A percentile compares a stretch with the other conserved stretches of the same genome.
These are phyloP conservation scores for Sternotherus odoratus DNA, from an alignment of 2,797 vertebrate genomes.

Conservation along the genomic window DNA sequence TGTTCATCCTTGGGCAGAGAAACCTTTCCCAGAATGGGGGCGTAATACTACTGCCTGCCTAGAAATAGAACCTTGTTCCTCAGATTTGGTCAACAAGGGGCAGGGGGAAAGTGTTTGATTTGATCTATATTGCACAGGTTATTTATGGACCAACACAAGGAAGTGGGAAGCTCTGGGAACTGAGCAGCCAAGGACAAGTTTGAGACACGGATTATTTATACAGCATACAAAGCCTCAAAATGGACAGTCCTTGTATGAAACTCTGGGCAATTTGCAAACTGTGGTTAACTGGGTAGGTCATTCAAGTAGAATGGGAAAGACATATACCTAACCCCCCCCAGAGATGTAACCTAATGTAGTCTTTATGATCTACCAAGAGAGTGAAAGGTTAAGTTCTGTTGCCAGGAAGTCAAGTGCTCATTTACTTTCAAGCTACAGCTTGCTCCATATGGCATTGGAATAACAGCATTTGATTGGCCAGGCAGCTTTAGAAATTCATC, in stretches of 20 bases:
- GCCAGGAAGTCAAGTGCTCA: not conserved
- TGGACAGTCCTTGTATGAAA: not conserved
- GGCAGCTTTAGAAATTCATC: not conserved
- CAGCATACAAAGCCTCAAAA: fast-evolving
- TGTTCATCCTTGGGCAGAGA: not conserved
- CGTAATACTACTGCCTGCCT: not conserved
- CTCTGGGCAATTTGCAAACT: fast-evolving
- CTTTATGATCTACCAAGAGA: not conserved
- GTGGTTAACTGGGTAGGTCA: not conserved
- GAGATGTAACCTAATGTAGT: not conserved
- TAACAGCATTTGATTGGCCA: not conserved
- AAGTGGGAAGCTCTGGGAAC: fast-evolving
- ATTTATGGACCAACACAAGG: not conserved
- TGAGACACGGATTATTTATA: not conserved
- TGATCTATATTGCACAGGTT: not conserved
- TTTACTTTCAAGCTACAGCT: not conserved
- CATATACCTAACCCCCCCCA: not conserved
- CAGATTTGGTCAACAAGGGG: fast-evolving
- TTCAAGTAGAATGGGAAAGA: fast-evolving
- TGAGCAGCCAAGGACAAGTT: not conserved
- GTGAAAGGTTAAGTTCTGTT: not conserved
- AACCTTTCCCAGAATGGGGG: not conserved
- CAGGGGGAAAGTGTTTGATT: not conserved
- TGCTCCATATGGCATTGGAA: not conserved
- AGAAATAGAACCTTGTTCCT: not conserved